Evolutionary conservation across 2,797 vertebrate species (phyloP).

Genomic region (Myotis vivesi): DNA sequence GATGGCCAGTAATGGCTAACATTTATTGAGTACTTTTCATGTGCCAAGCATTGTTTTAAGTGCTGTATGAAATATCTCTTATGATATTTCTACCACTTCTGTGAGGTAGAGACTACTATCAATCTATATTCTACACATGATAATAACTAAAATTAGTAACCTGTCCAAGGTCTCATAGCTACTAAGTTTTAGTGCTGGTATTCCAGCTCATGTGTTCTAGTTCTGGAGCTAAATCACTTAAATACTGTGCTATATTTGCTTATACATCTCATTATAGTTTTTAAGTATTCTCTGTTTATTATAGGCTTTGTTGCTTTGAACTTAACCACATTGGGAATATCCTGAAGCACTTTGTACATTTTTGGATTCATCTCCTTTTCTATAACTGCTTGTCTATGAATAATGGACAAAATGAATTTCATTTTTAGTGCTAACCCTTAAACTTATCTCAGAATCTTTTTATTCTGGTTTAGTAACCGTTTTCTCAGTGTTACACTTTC

Average conservation of each 20-base stretch:
- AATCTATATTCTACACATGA: background rate
- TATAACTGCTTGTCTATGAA: background rate
- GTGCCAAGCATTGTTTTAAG: background rate
- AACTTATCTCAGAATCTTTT: too few relatives aligned
- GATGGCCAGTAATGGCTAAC: slow-evolving; percentile 6
- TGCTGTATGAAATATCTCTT: background rate
- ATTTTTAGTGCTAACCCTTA: too few relatives aligned
- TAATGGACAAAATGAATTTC: background rate
- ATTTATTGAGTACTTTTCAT: slow-evolving; percentile 7
- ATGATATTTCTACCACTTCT: background rate
- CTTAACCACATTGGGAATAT: background rate
- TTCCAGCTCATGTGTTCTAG: background rate
- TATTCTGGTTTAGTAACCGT: too few relatives aligned
- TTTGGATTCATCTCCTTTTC: slow-evolving; percentile 34
- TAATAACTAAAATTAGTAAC: background rate
- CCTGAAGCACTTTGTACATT: background rate
- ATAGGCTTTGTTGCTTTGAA: background rate
- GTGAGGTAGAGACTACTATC: background rate
- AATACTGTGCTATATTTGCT: background rate
- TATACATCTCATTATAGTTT: background rate
- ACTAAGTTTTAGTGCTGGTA: background rate
- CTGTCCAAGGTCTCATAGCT: background rate
- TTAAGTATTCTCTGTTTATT: background rate
- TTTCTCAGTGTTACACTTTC: too few relatives aligned
- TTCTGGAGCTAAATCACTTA: background rate